A percentile compares a stretch with the other conserved stretches of the same genome.
Conservation (phyloP, 2,888 invertebrate species). For the Philereme vetulata region DNA sequence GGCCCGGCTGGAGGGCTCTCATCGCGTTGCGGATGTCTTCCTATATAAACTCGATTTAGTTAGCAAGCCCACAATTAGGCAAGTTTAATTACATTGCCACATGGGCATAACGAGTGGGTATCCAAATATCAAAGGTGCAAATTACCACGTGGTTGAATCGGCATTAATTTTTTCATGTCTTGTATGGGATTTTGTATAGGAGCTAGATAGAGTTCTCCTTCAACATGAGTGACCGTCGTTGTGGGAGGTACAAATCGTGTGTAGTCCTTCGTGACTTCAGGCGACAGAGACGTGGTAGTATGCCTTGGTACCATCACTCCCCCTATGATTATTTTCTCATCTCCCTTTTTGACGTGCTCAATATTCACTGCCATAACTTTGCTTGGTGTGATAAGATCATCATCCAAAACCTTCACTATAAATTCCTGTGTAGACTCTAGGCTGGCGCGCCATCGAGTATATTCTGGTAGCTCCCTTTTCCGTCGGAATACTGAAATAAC, state of each 20-base stretch:
- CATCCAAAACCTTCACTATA: constrained; percentile 76
- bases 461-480: constrained; percentile 65
- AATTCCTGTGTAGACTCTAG: constrained; percentile 64
- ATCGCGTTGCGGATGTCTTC: constrained; percentile 56
- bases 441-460: constrained; percentile 70
- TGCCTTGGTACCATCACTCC: constrained; percentile 59
- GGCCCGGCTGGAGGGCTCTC: constrained; percentile 70
- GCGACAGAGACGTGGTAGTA: constrained; percentile 29
- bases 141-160: constrained; percentile 42
- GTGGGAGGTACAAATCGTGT: constrained; percentile 68
- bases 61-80: background rate
- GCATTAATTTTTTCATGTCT: constrained; percentile 32
- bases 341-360: constrained; percentile 50
- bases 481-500: constrained; percentile 52
- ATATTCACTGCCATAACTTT: constrained; percentile 68
- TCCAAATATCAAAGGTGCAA: background rate
- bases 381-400: constrained; percentile 56
- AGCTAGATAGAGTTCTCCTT: constrained; percentile 39
- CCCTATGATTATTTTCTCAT: constrained; percentile 67
- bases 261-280: constrained; percentile 54
- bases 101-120: too few species aligned
- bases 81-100: background rate
- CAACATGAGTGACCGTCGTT: constrained; percentile 39
- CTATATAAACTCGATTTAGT: constrained; percentile 21
- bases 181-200: constrained; percentile 34